These are phyloP conservation scores for Strix uralensis DNA, from an alignment of 2,113 vertebrate species.

Conservation along the genomic window DNA sequence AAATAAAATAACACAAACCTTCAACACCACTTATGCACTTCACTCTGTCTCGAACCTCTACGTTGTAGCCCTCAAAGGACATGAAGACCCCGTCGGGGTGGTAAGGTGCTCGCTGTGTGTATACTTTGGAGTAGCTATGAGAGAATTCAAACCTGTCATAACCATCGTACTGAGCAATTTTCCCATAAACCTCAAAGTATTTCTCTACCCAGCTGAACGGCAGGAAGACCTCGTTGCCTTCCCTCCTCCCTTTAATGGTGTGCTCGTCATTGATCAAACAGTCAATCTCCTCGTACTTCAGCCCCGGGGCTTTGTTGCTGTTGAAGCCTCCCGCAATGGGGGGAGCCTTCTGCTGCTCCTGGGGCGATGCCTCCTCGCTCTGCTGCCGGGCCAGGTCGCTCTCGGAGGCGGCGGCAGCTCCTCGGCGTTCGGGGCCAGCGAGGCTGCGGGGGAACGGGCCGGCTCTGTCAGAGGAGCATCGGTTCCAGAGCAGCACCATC, in stretches of 20 bases:
- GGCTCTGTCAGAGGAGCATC: conserved; percentile 83
- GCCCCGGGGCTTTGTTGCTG: conserved; percentile 62
- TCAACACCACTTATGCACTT: conserved; percentile 98
- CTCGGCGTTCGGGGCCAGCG: neutral
- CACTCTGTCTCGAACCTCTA: conserved; percentile 94
- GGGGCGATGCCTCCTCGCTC: conserved; percentile 76
- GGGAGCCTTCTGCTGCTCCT: conserved; percentile 79
- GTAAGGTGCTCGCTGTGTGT: conserved; percentile 90
- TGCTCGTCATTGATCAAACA: conserved; percentile 95
- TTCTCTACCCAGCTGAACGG: conserved; percentile 96
- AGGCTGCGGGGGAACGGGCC: conserved; percentile 67
- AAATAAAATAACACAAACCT: conserved; percentile 73
- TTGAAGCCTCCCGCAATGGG: conserved; percentile 73
- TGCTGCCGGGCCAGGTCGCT: conserved; percentile 68
- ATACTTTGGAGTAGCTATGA: conserved; percentile 97
- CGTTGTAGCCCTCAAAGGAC: conserved; percentile 99
- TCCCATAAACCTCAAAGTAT: conserved; percentile 97
- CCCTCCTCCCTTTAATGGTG: conserved; percentile 87
- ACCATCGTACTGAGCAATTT: conserved; percentile 88
- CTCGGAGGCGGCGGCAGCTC: neutral
- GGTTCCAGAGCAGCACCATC: conserved; percentile 93
- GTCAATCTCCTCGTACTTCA: conserved; percentile 93
- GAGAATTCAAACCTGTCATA: conserved; percentile 96
- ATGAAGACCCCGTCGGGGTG: conserved; percentile 96
- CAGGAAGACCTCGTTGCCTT: conserved; percentile 89